These are phyloP conservation scores for Temnothorax longispinosus DNA, from an alignment of 1,140 invertebrate genomes.

Conservation along the genomic window DNA sequence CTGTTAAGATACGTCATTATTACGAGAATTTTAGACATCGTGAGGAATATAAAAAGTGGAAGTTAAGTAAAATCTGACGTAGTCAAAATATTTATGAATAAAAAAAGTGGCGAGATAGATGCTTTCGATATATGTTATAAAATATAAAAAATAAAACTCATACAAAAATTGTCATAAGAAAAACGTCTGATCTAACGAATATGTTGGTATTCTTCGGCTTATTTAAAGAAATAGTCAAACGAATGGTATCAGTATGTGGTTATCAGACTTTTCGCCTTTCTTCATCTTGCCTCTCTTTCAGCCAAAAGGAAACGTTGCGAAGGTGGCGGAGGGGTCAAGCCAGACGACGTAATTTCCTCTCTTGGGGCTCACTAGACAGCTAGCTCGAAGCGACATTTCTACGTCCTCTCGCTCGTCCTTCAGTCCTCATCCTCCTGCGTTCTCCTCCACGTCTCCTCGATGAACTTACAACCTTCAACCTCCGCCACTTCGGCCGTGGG, in stretches of 20 bases:
- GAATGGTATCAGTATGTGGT: constrained; percentile 2
- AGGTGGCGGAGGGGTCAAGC: constrained; percentile 76
- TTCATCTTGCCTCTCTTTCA: neutral
- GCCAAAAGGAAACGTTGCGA: constrained; percentile 58
- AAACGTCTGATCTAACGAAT: neutral
- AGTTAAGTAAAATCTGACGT: neutral
- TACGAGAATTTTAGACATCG: neutral
- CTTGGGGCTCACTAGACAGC: constrained; percentile 69
- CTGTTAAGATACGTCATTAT: neutral
- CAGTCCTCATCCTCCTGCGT: constrained; percentile 59
- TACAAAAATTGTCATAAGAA: neutral
- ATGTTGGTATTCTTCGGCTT: neutral
- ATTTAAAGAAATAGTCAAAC: neutral
- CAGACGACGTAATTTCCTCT: constrained; percentile 83
- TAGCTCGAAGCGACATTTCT: constrained; percentile 74
- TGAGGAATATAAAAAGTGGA: neutral
- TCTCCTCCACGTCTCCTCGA: constrained; percentile 50
- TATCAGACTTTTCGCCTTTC: neutral
- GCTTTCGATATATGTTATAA: neutral
- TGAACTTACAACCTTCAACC: constrained; percentile 80
- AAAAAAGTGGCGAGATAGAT: neutral
- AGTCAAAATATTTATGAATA: constrained; percentile 6
- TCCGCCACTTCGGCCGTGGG: constrained; percentile 68
- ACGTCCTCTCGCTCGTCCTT: constrained; percentile 74
- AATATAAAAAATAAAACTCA: neutral